These are phyloP conservation scores for Cercopithecus mona DNA, from an alignment of 2,113 vertebrate genomes.

Conservation along the genomic window DNA sequence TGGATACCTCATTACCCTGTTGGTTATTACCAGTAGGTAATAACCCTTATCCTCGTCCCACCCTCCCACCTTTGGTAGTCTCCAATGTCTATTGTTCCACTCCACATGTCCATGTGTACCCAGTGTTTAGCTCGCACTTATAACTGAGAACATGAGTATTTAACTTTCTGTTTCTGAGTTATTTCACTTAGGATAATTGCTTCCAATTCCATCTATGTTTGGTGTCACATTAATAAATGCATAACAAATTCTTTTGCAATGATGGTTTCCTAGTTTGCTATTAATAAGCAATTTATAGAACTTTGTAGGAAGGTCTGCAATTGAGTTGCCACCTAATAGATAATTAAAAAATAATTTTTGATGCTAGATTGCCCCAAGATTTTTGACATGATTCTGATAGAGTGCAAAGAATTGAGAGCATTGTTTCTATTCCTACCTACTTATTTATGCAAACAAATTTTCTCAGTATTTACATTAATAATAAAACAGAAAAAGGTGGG, in stretches of 20 bases:
- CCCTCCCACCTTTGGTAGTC: no score
- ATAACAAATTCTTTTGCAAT: conserved; percentile 11
- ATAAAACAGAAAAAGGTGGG: background rate
- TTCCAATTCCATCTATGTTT: no score
- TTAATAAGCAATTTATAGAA: background rate
- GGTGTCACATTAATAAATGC: background rate
- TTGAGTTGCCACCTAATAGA: background rate
- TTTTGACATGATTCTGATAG: conserved; percentile 4
- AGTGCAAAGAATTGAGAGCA: background rate
- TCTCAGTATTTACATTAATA: background rate
- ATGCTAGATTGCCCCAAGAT: background rate
- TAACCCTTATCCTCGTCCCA: no score
- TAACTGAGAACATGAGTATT: no score
- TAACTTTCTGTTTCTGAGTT: no score
- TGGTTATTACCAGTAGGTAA: no score
- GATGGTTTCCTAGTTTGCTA: conserved; percentile 19
- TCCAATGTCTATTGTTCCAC: no score
- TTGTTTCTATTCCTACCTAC: background rate
- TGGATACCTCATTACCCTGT: no score
- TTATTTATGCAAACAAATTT: background rate
- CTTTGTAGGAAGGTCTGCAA: background rate
- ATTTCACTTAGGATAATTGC: no score
- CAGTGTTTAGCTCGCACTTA: no score
- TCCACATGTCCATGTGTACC: no score
- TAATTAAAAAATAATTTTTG: background rate